Percentiles rank a stretch among this genome's conserved stretches.
Evolutionary conservation across 2,113 vertebrate species (phyloP).

Genomic region (Ammospiza caudacuta): DNA sequence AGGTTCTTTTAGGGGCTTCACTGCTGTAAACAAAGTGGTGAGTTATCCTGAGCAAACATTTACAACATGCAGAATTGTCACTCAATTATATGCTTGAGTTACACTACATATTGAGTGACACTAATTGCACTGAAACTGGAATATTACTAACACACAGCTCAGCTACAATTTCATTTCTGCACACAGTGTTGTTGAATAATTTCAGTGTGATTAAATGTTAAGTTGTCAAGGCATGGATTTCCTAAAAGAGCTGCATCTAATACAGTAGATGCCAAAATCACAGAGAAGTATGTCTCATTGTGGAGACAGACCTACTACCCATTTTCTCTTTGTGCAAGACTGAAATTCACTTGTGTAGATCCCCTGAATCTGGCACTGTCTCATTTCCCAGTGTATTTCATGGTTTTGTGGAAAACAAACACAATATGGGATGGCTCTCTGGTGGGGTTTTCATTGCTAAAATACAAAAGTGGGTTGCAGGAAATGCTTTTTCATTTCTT

Average conservation of each 20-base stretch:
- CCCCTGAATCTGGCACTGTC: not conserved
- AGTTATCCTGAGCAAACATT: not conserved
- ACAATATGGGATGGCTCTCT: not conserved
- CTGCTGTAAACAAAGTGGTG: not conserved
- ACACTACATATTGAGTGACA: not conserved
- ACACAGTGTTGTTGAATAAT: not conserved
- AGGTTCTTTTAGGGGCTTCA: not conserved
- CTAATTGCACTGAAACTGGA: slow-evolving; percentile 11
- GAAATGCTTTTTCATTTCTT: not conserved
- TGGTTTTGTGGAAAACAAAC: not conserved
- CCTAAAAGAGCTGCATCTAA: not conserved
- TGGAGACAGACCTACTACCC: not conserved
- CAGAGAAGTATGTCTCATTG: not conserved
- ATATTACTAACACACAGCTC: not conserved
- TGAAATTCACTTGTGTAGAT: not conserved
- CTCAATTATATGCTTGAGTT: slow-evolving; percentile 31
- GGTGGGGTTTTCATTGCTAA: not conserved
- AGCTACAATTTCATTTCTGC: not conserved
- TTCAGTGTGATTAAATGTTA: not conserved
- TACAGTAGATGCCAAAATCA: not conserved
- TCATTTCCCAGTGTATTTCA: not conserved
- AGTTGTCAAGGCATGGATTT: not conserved
- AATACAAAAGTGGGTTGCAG: not conserved
- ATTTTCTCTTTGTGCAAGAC: not conserved
- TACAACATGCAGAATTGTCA: not conserved